Evolutionary conservation across 2,888 invertebrate genomes (phyloP).

Genomic region (Cylindroiulus punctatus): DNA sequence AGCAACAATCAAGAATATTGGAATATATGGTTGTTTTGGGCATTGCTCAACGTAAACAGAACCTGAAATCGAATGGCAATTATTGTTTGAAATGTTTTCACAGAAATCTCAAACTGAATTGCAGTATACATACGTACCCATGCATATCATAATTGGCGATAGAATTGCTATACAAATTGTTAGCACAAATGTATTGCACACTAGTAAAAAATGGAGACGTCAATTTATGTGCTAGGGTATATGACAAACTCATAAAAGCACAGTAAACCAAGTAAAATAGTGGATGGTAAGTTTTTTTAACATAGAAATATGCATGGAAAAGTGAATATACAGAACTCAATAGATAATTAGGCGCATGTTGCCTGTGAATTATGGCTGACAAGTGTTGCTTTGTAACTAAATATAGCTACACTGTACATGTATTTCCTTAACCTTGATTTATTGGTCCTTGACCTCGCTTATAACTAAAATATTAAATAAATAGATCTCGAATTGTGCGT

Average conservation of each 20-base stretch:
- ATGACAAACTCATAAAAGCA: neutral
- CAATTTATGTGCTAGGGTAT: neutral
- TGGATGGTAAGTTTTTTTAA: no score
- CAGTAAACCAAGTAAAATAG: no score
- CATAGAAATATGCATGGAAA: no score
- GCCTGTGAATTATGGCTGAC: no score
- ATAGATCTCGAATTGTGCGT: no score
- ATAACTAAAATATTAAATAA: neutral
- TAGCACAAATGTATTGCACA: neutral
- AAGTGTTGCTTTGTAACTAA: neutral
- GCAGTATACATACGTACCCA: neutral
- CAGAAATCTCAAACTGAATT: neutral
- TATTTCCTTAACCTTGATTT: neutral
- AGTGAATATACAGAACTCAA: no score
- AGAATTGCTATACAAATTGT: neutral
- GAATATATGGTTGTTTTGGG: constrained; percentile 53
- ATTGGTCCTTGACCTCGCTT: neutral
- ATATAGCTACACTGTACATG: no score
- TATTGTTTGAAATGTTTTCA: neutral
- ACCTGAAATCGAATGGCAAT: constrained; percentile 36
- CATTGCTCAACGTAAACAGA: constrained; percentile 48
- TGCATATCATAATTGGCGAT: constrained; percentile 47
- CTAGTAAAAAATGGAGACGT: neutral
- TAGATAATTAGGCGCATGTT: no score
- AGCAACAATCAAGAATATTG: constrained; percentile 52